These are phyloP conservation scores for Neopipo cinnamomea DNA, from an alignment of 2,113 vertebrate genomes.

Conservation along the genomic window DNA sequence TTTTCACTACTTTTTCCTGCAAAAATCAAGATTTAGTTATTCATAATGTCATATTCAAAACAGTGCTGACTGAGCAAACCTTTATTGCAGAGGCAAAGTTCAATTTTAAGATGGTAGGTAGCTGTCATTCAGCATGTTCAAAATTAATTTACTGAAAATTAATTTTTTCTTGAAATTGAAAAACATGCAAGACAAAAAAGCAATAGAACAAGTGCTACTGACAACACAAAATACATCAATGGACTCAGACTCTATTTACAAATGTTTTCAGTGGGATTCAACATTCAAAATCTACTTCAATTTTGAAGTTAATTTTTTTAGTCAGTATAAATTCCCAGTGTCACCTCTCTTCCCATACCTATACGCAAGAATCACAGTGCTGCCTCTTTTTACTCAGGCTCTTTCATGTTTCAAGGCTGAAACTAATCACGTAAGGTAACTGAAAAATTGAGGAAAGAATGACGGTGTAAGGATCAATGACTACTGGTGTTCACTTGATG, in stretches of 20 bases:
- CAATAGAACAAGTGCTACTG: not conserved
- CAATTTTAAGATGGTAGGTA: constrained; percentile 42
- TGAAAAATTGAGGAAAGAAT: not conserved
- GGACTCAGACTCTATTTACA: not conserved
- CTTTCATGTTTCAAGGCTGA: not conserved
- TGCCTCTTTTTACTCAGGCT: fast-evolving
- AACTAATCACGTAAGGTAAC: not conserved
- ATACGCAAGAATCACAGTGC: not conserved
- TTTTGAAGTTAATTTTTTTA: not conserved
- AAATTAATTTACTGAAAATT: constrained; percentile 14
- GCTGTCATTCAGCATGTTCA: constrained; percentile 35
- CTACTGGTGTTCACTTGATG: not conserved
- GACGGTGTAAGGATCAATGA: not conserved
- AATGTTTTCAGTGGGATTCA: not conserved
- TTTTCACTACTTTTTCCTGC: not conserved
- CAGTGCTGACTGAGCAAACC: constrained; percentile 29
- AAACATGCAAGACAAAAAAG: not conserved
- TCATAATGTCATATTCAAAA: constrained; percentile 35
- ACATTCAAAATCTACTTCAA: not conserved
- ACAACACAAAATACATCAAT: not conserved
- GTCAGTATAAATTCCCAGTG: not conserved
- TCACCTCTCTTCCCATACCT: not conserved
- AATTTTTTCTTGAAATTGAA: not conserved
- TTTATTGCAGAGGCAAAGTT: constrained; percentile 13
- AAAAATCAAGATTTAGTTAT: constrained; percentile 30